Percentiles rank a stretch among this genome's conserved stretches.
These are phyloP conservation scores for Apostichopus japonicus DNA, from an alignment of 35 echinoderm and acorn worm species.

Conservation along the genomic window DNA sequence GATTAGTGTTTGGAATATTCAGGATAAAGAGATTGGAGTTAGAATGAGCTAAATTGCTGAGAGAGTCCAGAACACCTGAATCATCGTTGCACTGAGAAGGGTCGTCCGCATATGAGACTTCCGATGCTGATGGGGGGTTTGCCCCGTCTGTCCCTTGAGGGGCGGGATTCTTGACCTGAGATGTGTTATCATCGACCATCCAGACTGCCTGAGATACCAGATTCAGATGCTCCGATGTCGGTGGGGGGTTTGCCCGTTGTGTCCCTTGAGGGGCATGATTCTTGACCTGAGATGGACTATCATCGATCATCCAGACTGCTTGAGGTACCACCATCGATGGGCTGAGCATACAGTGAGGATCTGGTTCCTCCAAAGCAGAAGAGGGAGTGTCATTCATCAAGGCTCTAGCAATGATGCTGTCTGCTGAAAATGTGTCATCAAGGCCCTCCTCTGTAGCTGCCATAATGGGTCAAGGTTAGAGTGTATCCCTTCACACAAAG, in stretches of 20 bases:
- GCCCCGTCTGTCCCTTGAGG: not conserved
- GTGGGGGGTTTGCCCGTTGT: not conserved
- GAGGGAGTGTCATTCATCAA: conserved; percentile 71
- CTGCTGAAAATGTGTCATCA: conserved; percentile 44
- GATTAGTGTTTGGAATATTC: conserved; percentile 53
- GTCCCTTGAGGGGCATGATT: not conserved
- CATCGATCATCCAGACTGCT: conserved; percentile 60
- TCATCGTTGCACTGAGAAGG: not conserved
- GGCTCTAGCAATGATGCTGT: conserved; percentile 44
- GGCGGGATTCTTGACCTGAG: not conserved
- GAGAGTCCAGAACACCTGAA: conserved; percentile 23
- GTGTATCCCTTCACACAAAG: not conserved
- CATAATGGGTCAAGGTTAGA: not conserved
- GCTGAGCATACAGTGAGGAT: conserved; percentile 75
- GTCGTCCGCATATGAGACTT: conserved; percentile 11
- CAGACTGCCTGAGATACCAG: conserved; percentile 61
- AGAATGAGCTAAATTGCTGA: conserved; percentile 42
- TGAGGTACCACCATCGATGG: conserved; percentile 70
- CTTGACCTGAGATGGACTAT: conserved; percentile 14
- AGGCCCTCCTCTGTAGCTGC: not conserved
- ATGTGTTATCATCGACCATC: conserved; percentile 57
- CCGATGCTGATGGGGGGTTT: not conserved
- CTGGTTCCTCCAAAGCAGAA: conserved; percentile 70
- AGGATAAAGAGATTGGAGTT: conserved; percentile 54
- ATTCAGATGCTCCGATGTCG: not conserved